Evolutionary conservation across 1,140 invertebrate genomes (phyloP).

Genomic region (Nylanderia fulva): DNA sequence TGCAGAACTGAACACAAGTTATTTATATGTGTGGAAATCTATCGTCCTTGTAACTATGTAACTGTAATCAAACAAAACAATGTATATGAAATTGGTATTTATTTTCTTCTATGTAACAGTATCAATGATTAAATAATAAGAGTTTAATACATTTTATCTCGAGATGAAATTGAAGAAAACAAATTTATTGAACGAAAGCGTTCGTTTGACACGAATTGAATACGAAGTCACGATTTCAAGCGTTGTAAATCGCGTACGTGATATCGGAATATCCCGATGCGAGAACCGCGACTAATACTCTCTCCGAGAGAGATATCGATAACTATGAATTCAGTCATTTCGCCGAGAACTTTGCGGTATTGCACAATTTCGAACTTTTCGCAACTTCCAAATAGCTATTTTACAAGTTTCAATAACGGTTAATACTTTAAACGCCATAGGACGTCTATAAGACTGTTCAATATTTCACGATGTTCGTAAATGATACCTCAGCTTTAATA

Average conservation of each 20-base stretch:
- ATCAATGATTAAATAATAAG: not conserved
- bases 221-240: slow-evolving; percentile 31
- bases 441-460: not conserved
- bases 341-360: slow-evolving; percentile 12
- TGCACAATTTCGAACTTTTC: slow-evolving; percentile 43
- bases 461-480: not conserved
- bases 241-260: slow-evolving; percentile 37
- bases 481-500: not conserved
- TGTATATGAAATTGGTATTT: not conserved
- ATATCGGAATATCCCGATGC: slow-evolving; percentile 24
- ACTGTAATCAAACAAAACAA: not conserved
- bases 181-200: slow-evolving; percentile 15
- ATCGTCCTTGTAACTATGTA: not conserved
- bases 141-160: not conserved
- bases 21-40: too few species aligned
- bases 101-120: not conserved
- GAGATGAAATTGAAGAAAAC: slow-evolving; percentile 21
- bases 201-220: slow-evolving; percentile 26
- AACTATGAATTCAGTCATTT: slow-evolving; percentile 33
- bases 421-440: not conserved
- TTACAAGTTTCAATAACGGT: slow-evolving; percentile 25
- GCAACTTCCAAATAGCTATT: slow-evolving; percentile 3
- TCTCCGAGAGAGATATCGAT: slow-evolving; percentile 23
- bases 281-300: slow-evolving; percentile 30
- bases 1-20: not conserved